Percentiles rank a stretch among this genome's conserved stretches.
These are phyloP conservation scores for Colius striatus DNA, from an alignment of 2,113 vertebrate genomes.

Conservation along the genomic window DNA sequence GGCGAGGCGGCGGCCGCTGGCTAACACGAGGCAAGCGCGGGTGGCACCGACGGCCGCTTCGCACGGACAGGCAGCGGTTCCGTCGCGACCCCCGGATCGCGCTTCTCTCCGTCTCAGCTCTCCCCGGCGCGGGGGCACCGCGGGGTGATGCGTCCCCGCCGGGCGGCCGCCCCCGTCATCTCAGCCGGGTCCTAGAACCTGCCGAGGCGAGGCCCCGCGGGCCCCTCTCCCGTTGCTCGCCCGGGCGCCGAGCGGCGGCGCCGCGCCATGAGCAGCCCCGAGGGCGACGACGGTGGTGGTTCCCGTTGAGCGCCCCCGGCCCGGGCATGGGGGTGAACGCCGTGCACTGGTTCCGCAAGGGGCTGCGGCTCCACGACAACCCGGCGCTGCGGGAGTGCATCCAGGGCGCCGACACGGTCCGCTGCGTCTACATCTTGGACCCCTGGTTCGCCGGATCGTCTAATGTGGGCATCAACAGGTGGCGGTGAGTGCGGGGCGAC, in stretches of 20 bases:
- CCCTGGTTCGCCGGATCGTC: constrained; percentile 99
- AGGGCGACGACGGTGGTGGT: background rate
- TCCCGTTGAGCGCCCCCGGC: background rate
- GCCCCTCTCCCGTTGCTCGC: background rate
- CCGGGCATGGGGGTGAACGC: constrained; percentile 90
- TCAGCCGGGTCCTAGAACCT: constrained; percentile 48
- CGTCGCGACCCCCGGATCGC: background rate
- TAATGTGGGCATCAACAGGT: constrained; percentile 98
- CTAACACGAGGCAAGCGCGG: background rate
- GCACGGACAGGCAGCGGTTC: background rate
- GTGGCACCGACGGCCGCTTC: background rate
- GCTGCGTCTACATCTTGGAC: constrained; percentile 97
- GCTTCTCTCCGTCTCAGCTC: background rate
- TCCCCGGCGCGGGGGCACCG: background rate
- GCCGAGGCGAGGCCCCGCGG: background rate
- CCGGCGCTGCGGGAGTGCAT: constrained; percentile 91
- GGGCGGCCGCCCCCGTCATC: background rate
- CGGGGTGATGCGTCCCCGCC: constrained; percentile 15
- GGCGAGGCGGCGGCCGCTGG: background rate
- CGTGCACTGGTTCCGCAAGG: constrained; percentile 98
- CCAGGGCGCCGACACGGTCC: constrained; percentile 88
- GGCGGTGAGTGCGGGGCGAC: constrained; percentile 85
- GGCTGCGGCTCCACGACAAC: constrained; percentile 97
- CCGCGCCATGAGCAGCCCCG: constrained; percentile 16
- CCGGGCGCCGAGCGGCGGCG: background rate